These are phyloP conservation scores for Athalia cordata DNA, from an alignment of 2,888 invertebrate species.

Conservation along the genomic window DNA sequence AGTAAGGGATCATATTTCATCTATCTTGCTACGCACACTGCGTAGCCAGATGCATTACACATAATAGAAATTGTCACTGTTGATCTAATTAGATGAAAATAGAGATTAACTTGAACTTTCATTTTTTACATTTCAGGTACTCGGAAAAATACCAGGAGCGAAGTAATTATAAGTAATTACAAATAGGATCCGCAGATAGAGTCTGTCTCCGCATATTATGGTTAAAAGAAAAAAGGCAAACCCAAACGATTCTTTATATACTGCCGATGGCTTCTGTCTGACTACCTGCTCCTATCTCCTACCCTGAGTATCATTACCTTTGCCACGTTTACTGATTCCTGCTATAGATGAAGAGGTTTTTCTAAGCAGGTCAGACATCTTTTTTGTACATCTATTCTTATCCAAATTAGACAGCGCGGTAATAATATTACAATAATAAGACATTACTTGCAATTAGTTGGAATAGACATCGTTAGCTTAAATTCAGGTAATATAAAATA, in stretches of 20 bases:
- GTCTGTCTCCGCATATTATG: slow-evolving; percentile 35
- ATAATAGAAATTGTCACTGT: background rate
- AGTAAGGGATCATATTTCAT: slow-evolving; percentile 71
- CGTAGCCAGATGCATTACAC: slow-evolving; percentile 41
- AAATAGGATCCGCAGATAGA: slow-evolving; percentile 33
- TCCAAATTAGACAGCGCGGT: background rate
- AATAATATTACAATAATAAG: slow-evolving; percentile 8
- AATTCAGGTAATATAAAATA: background rate
- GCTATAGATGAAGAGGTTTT: slow-evolving; percentile 20
- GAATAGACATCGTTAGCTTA: slow-evolving; percentile 1
- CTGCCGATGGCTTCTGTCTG: slow-evolving; percentile 60
- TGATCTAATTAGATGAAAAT: background rate
- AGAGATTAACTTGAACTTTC: slow-evolving; percentile 5
- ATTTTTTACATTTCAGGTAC: slow-evolving; percentile 67
- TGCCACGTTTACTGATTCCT: slow-evolving; percentile 26
- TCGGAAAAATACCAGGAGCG: slow-evolving; percentile 75
- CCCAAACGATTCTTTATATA: slow-evolving; percentile 45
- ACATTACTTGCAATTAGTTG: background rate
- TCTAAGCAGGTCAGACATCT: slow-evolving; percentile 1
- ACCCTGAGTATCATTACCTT: background rate
- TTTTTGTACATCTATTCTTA: slow-evolving; percentile 14
- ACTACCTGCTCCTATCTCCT: background rate
- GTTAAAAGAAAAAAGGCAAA: slow-evolving; percentile 54
- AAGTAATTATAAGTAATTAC: slow-evolving; percentile 66
- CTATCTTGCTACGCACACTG: slow-evolving; percentile 69